Evolutionary conservation across 2,797 vertebrate species (phyloP), one percentile per base, ranked within the genome.

Genomic region (Rachycentron canadum): DNA sequence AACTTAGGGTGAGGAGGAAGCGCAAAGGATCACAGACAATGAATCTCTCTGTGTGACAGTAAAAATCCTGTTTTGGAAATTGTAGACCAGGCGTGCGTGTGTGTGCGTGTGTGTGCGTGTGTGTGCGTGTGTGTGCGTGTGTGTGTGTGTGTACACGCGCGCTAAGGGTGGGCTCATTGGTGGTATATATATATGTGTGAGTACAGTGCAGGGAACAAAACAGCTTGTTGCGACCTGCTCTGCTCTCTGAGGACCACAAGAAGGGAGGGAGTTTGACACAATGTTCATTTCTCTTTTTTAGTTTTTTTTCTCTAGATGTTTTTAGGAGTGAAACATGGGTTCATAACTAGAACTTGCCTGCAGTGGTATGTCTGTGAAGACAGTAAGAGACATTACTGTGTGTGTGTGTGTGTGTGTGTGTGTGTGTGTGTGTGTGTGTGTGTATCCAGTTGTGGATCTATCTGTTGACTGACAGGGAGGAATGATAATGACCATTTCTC

Each of bases 191-290:
- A n/a, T 79, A 8, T 52, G 50, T 69, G 57, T 62, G 40, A 63
- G 3, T 49, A 11, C n/a, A 76, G 71, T 75, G 32, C 57, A 60
- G 30, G 36, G 60, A 69, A 53, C 28, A 69, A 59, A 66, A 16
- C 11, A 1, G n/a, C 91, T 12, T 93, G 94, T 90, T 64, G 36
- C 2, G n/a, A 89, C 94, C 88, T 88, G 94, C 76, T 72, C 53
- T 55, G 43, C 13, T 76, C 50, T 85, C 30, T 21, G 0, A 34
- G 3, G 28, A 73, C 1, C 50, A 77, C 85, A 79, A 32, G 7
- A 32, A 32, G n/a, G n/a, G 50, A 62, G 70, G 26, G 9, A 43
- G 17, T 8, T 21, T 58, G 25, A 62, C 38, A 10, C 23, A 7
- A 32, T 12, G 56, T 26, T 30, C 5, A 19, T n/a, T 61, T 41